Percentiles rank a stretch among this genome's conserved stretches.
Evolutionary conservation across 64 coral and sea anemone genomes (phyloP).

Genomic region (Stylophora pistillata): DNA sequence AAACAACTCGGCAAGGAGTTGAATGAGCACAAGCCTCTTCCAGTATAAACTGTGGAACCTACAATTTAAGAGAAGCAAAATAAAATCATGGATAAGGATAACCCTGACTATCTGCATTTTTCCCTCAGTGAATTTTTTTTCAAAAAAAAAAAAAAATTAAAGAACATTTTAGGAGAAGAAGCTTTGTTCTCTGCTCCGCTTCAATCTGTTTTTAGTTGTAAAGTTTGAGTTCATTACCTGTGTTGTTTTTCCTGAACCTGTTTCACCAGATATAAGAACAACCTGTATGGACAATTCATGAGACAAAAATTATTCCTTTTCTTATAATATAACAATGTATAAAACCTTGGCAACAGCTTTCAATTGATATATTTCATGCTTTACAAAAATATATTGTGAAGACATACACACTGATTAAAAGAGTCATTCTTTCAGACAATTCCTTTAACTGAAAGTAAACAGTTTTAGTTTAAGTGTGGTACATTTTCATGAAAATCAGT

Average conservation of each 20-base stretch:
- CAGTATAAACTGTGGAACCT: constrained; percentile 94
- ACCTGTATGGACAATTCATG: constrained; percentile 49
- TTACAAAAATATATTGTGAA: no score
- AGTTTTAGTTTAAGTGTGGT: no score
- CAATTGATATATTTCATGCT: no score
- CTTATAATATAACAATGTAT: neutral
- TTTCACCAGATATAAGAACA: constrained; percentile 95
- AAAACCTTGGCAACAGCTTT: no score
- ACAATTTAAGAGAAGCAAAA: neutral
- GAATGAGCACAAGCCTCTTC: constrained; percentile 61
- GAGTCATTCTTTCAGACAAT: no score
- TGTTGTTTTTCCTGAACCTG: constrained; percentile 97
- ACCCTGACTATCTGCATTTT: neutral
- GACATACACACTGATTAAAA: no score
- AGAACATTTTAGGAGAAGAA: no score
- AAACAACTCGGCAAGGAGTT: constrained; percentile 85
- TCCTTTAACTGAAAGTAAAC: no score
- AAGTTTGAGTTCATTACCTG: constrained; percentile 53
- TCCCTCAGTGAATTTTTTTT: no score
- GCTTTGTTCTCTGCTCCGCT: no score
- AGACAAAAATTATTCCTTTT: neutral
- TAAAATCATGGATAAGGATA: neutral
- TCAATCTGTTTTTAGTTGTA: neutral
- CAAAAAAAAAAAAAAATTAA: no score
- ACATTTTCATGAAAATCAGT: no score